Conservation (phyloP, 2,888 invertebrate genomes). For the Rhingia campestris region DNA sequence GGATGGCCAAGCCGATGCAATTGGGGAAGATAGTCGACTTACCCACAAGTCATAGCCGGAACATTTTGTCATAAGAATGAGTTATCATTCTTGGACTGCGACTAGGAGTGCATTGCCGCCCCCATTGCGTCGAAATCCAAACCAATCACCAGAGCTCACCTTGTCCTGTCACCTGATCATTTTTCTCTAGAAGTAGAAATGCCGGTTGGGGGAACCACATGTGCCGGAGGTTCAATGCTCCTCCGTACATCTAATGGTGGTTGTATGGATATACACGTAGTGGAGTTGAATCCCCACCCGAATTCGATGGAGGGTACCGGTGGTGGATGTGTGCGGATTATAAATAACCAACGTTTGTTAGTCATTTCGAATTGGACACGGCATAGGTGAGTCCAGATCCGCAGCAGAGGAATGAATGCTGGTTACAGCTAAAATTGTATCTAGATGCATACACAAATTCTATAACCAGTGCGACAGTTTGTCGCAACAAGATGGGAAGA, state of each 20-base stretch:
- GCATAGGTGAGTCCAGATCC: slow-evolving; percentile 41
- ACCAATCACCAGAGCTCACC: slow-evolving; percentile 71
- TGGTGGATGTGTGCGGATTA: slow-evolving; percentile 16
- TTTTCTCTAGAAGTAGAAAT: slow-evolving; percentile 59
- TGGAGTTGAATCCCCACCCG: slow-evolving; percentile 36
- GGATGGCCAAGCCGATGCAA: slow-evolving; percentile 1
- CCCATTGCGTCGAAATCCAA: slow-evolving; percentile 72
- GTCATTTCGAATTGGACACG: slow-evolving; percentile 69
- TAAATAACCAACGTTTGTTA: slow-evolving; percentile 68
- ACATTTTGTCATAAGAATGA: slow-evolving; percentile 67
- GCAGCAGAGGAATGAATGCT: slow-evolving; percentile 8
- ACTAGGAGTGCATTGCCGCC: slow-evolving; percentile 45
- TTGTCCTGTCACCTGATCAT: slow-evolving; percentile 73
- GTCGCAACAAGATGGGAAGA: slow-evolving; percentile 68
- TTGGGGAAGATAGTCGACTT: slow-evolving; percentile 47
- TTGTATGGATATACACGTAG: neutral
- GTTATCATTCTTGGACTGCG: slow-evolving; percentile 58
- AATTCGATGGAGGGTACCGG: slow-evolving; percentile 3
- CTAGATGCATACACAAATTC: slow-evolving; percentile 51
- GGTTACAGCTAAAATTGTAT: slow-evolving; percentile 9
- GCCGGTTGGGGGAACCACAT: slow-evolving; percentile 37
- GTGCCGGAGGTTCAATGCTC: slow-evolving; percentile 48
- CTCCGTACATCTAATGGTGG: slow-evolving; percentile 23
- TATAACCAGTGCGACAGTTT: slow-evolving; percentile 64
- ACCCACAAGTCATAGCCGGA: slow-evolving; percentile 48